Base-by-base conservation (phyloP, 2,797 vertebrate species). In the Neomorphus geoffroyi region DNA sequence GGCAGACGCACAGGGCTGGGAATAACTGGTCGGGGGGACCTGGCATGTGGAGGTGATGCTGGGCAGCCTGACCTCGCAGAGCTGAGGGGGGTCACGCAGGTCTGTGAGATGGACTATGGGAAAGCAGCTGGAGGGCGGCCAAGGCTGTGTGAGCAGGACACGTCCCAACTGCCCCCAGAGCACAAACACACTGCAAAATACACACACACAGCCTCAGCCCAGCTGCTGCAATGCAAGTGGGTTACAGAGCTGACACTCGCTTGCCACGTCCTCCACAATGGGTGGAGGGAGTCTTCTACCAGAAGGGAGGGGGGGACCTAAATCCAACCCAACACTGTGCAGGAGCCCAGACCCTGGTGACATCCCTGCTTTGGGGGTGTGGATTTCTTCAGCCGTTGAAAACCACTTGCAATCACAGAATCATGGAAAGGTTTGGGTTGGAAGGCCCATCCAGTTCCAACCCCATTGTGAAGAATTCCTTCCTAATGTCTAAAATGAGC, bases 281-380 rank as follows among this genome's bases (percentile, higher is more conserved):
- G 24, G 56, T 37, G 60, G 12, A 2, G 73, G 61, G 37, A 7
- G 9, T n/a, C 50, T 84, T 19, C 70, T 56, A n/a, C n/a, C n/a
- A n/a, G n/a, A n/a, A n/a, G n/a, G 37, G 22, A 7, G 7, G 17
- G 69, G 37, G 18, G 58, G 30, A 86, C 53, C 35, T 80, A 60
- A 77, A 83, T 64, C 50, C 2, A 1, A 45, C 26, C 70, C 33
- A 73, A 27, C 0, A 2, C 56, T 9, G 10, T 0, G 0, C 37
- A 4, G 54, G 33, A 80, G 72, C 53, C 75, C 56, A 62, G 39
- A n/a, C 37, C 45, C 53, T 6, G 22, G 58, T 43, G 56, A 60
- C 43, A 66, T 5, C 60, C 73, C 56, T 43, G 39, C 24, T 79
- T 93, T 88, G 6, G 18, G 13, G 32, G 26, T 19, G 18, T 54